A percentile compares a stretch with the other conserved stretches of the same genome.
These are phyloP conservation scores for Slavum lentiscoides DNA, from an alignment of 2,888 invertebrate species.

Conservation along the genomic window DNA sequence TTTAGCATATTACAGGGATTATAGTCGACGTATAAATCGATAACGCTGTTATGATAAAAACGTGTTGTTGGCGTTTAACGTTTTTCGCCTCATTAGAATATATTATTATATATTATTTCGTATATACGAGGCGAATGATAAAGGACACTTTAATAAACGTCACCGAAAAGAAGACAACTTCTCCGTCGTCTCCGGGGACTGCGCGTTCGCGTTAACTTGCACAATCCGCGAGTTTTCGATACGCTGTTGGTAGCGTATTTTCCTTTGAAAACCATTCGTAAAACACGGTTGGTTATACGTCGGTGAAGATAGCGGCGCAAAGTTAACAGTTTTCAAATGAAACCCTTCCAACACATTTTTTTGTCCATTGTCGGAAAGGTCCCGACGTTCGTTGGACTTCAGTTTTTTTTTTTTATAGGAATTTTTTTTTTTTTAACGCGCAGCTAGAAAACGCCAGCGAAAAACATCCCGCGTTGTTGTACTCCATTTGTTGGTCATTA, in stretches of 20 bases:
- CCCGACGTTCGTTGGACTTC: no score
- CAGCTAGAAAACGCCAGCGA: no score
- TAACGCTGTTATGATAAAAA: not conserved
- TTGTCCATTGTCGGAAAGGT: no score
- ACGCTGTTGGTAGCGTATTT: constrained; percentile 9
- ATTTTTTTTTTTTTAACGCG: no score
- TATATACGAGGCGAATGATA: constrained; percentile 8
- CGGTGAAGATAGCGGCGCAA: no score
- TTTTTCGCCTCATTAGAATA: constrained; percentile 12
- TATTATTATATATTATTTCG: not conserved
- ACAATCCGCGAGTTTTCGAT: constrained; percentile 24
- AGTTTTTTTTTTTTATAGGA: no score
- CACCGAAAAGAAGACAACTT: not conserved
- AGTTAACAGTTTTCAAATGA: no score
- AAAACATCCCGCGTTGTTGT: no score
- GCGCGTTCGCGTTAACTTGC: constrained; percentile 22
- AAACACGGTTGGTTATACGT: no score
- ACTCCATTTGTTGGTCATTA: no score
- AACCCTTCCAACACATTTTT: no score
- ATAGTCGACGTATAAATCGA: not conserved
- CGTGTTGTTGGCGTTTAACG: not conserved
- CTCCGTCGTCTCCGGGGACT: constrained; percentile 9
- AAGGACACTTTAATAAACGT: constrained; percentile 18
- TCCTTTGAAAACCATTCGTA: constrained; percentile 5
- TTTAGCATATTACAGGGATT: not conserved